These are phyloP conservation scores for Xenopus borealis DNA, from an alignment of 2,113 vertebrate species.

Conservation along the genomic window DNA sequence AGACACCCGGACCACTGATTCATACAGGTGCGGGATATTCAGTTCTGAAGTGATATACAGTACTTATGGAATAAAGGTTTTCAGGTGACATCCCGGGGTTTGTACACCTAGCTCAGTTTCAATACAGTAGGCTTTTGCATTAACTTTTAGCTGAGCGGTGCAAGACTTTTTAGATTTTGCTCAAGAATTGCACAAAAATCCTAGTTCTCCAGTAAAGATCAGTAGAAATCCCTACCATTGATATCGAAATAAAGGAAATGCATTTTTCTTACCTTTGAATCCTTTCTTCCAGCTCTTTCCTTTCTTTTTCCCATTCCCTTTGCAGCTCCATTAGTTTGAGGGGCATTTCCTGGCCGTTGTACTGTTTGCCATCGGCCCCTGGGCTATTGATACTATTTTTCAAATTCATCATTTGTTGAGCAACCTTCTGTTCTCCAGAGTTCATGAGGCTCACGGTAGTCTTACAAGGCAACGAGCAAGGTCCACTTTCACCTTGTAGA, in stretches of 20 bases:
- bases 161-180: too few species aligned
- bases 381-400: neutral
- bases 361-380: neutral
- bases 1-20: too few species aligned
- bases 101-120: too few species aligned
- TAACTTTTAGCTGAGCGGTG: too few species aligned
- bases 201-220: too few species aligned
- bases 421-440: conserved; percentile 49
- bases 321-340: conserved; percentile 45
- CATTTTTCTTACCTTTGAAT: conserved; percentile 61
- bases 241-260: neutral
- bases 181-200: too few species aligned
- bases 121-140: too few species aligned
- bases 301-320: conserved; percentile 57
- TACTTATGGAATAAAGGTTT: too few species aligned
- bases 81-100: too few species aligned
- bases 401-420: conserved; percentile 29
- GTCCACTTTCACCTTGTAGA: conserved; percentile 19
- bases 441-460: conserved; percentile 21
- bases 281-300: conserved; percentile 55
- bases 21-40: too few species aligned
- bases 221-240: too few species aligned
- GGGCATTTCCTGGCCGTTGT: neutral
- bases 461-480: conserved; percentile 21
- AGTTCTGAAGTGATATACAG: too few species aligned